Evolutionary conservation across 1,140 invertebrate species (phyloP), one percentile per base, ranked within the genome.

Genomic region (Atta colombica): DNA sequence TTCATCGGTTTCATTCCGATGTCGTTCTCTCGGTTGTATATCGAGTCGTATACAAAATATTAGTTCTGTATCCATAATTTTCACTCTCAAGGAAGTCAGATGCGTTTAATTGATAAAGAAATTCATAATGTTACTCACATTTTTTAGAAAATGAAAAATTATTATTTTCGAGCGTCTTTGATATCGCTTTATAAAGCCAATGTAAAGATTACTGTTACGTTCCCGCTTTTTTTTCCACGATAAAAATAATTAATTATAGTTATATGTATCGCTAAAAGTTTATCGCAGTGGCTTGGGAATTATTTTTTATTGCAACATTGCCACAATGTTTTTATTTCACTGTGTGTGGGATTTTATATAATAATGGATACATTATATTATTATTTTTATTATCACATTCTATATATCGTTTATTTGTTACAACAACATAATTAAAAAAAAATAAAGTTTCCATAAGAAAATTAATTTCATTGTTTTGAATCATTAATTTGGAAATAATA

Each of bases 231-330:
- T 10, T 45, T 60, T 82, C 18, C 16, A 35, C 78, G 53, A 74
- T 82, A 74, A 74, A 25, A 82, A 74, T 61, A 82, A 82, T 82
- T 82, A 61, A 82, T 39, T 74, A 60, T 21, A 18, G n/a, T 14
- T 10, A n/a, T 61, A 49, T 49, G 35, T 10, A 25, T 61, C 25
- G 4, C 2, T 25, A 61, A 28, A 61, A 61, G n/a, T 25, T 84
- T 84, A 51, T 63, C 25, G 14, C 25, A 25, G 12, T 14, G 18
- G 39, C 25, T 6, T 18, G 39, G 18, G 28, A 61, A 75, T 75
- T 49, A 72, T 53, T 31, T 84, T 35, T 84, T 75, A 74, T 51
- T 75, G 14, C 5, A 8, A 16, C 61, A 55, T 45, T 45, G 39
- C 39, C 39, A 3, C 28, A 14, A 3, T 16, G 18, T 14, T 28